Evolutionary conservation across 2,888 invertebrate genomes (phyloP), one percentile per base, ranked within the genome.

Genomic region (Hypercompe scribonia): DNA sequence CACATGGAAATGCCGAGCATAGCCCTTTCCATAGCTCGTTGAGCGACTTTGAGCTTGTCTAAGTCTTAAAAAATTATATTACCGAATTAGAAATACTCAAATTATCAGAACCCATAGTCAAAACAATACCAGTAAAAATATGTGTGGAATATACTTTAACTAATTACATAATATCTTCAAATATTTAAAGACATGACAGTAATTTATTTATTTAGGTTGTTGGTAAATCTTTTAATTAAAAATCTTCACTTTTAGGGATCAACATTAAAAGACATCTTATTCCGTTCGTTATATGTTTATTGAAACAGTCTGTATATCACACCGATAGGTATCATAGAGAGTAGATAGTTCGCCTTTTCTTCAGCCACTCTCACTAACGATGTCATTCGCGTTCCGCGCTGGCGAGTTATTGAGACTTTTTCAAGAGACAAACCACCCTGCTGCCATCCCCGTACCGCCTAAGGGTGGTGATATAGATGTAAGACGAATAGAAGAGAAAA

Each of bases 381-480:
- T 93, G 95, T 95, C 95, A 95, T 95, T 94, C 93, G 94, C 85
- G 90, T 91, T 92, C 92, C 91, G 86, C 90, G 87, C 90, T 93
- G 94, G 92, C 94, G 94, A 92, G 94, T 94, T 95, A 95, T 95
- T 95, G 95, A 95, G 95, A 95, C 94, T 94, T 94, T 95, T 95
- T 95, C 94, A 95, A 95, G 95, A 94, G 94, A 91, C 90, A 86
- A 86, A 85, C 89, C 87, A 83, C 89, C 85, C 80, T 46, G 77
- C 76, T 74, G 79, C 78, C 75, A 70, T 75, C 84, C 81, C 85
- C 84, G 72, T 75, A 78, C 84, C 81, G 86, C 87, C 84, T 75
- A 46, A 75, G 86, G 84, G 83, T 81, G 83, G 85, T 33, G 66
- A 65, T 58, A 34, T 39, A 39, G 78, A 76, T 71, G 64, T 82